phyloP scores from a whole-genome alignment of 2,797 vertebrate species.

The Peromyscus nudipes region DNA sequence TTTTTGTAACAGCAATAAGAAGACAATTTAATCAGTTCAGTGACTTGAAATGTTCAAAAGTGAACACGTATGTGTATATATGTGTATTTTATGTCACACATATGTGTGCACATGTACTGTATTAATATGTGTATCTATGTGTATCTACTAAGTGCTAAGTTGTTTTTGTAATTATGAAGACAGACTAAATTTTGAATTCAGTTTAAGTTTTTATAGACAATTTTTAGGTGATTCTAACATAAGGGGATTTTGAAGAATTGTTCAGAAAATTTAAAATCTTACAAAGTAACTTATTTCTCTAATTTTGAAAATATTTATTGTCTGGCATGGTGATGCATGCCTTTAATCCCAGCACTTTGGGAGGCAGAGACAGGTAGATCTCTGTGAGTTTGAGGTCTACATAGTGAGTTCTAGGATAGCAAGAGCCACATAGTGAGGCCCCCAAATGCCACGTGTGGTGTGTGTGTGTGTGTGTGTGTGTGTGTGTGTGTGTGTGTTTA shows the following conservation, averaged over 20 bases:
- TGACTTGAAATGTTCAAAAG: not conserved
- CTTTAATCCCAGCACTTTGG: not conserved
- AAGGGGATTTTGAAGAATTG: not conserved
- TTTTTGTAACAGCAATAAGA: not conserved
- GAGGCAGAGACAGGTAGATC: not conserved
- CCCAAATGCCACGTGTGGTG: not conserved
- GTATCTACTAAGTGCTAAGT: constrained; percentile 2
- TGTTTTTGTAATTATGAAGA: constrained; percentile 9
- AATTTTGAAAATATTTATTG: not conserved
- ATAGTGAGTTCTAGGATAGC: not conserved
- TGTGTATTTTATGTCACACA: not conserved
- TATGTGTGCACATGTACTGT: too few species aligned
- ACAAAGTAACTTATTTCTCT: not conserved
- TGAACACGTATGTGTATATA: too few species aligned
- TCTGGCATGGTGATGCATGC: not conserved
- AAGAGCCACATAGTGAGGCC: too few species aligned
- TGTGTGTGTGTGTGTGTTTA: not conserved
- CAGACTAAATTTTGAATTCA: constrained; percentile 36
- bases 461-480: not conserved
- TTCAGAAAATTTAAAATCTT: constrained; percentile 34
- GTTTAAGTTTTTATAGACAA: constrained; percentile 12
- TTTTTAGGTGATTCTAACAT: not conserved
- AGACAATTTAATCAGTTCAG: not conserved
- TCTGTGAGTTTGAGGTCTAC: not conserved
- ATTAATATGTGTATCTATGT: too few species aligned